Percentiles rank a stretch among this genome's conserved stretches.
Conservation (phyloP, 2,797 vertebrate genomes). For the Gallirallus australis region DNA sequence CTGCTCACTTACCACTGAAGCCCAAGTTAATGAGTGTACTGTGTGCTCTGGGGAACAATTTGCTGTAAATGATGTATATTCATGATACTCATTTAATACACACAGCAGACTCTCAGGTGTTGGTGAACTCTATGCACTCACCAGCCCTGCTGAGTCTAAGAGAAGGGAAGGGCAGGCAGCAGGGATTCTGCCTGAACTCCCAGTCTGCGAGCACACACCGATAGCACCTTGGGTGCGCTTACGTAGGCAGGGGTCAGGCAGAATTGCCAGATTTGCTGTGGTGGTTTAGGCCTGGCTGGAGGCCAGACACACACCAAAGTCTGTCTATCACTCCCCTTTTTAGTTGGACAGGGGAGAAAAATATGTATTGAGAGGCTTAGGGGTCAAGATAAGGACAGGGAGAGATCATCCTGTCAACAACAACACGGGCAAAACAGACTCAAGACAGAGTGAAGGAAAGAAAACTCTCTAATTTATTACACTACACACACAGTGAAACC, state of each 20-base stretch:
- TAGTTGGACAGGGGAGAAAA: too few relatives aligned
- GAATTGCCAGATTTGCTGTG: neutral
- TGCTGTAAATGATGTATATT: conserved; percentile 15
- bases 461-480: too few relatives aligned
- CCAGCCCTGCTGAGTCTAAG: neutral
- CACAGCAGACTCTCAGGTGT: neutral
- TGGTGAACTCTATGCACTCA: neutral
- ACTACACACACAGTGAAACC: too few relatives aligned
- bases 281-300: too few relatives aligned
- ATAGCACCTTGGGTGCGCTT: neutral
- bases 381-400: too few relatives aligned
- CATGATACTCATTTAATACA: neutral
- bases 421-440: too few relatives aligned
- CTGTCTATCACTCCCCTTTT: too few relatives aligned
- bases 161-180: neutral
- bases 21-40: neutral
- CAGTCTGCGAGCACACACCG: neutral
- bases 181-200: neutral
- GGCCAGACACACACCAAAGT: too few relatives aligned
- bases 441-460: too few relatives aligned
- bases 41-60: conserved; percentile 4
- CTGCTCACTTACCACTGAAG: neutral
- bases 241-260: neutral
- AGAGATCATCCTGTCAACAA: too few relatives aligned
- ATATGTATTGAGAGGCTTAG: too few relatives aligned